A percentile compares a stretch with the other conserved stretches of the same genome.
Conservation (phyloP, 2,113 vertebrate genomes). For the Clarias magur region DNA sequence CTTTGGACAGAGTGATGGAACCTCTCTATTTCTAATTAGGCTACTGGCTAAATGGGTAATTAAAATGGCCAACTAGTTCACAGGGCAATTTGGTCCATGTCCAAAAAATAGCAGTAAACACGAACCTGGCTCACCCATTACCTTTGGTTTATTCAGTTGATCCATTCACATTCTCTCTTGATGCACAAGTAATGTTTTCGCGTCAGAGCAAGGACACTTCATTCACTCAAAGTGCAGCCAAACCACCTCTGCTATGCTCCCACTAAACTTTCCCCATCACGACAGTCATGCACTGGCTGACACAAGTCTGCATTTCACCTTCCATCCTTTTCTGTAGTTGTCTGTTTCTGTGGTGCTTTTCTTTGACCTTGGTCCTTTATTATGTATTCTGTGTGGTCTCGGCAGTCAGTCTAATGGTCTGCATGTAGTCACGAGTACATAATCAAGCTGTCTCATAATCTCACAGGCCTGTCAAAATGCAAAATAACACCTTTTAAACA, state of each 20-base stretch:
- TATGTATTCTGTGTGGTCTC: slow-evolving; percentile 48
- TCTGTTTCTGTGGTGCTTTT: slow-evolving; percentile 39
- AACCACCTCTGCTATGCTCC: slow-evolving; percentile 33
- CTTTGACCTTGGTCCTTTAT: slow-evolving; percentile 43
- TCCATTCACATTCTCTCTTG: slow-evolving; percentile 39
- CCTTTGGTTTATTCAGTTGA: slow-evolving; percentile 45
- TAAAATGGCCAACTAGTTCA: slow-evolving; percentile 49
- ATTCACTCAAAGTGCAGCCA: slow-evolving; percentile 38
- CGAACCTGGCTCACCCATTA: slow-evolving; percentile 38
- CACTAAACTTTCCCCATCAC: slow-evolving; percentile 21
- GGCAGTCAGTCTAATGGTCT: slow-evolving; percentile 41
- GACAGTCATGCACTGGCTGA: background rate
- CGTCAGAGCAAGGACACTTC: slow-evolving; percentile 46
- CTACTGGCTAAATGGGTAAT: slow-evolving; percentile 45
- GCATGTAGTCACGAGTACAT: slow-evolving; percentile 38
- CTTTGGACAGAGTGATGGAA: slow-evolving; percentile 35
- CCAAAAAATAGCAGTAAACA: slow-evolving; percentile 51
- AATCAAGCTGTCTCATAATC: slow-evolving; percentile 43
- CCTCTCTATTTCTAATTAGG: slow-evolving; percentile 52
- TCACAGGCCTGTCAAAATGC: slow-evolving; percentile 43
- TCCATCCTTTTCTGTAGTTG: slow-evolving; percentile 30
- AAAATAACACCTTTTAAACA: slow-evolving; percentile 47
- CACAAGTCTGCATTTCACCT: slow-evolving; percentile 37
- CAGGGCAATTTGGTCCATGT: slow-evolving; percentile 44
- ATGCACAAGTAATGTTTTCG: slow-evolving; percentile 27